Conservation (phyloP, 1,140 invertebrate species). For the Pseudachorutes palmiensis region DNA sequence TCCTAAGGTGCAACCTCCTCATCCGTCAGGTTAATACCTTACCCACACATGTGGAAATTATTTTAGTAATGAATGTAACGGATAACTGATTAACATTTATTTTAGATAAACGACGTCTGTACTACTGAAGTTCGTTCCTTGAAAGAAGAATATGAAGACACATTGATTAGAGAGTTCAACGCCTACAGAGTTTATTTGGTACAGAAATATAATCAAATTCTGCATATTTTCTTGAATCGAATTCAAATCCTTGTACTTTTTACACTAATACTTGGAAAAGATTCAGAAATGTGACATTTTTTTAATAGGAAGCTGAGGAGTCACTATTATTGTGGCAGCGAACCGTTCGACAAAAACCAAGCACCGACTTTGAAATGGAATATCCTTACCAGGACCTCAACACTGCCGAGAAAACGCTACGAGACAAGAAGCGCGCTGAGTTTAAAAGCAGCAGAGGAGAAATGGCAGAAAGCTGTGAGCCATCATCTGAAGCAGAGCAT, state of each 20-base stretch:
- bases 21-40: conserved; percentile 12
- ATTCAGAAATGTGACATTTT: not conserved
- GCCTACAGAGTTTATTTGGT: conserved; percentile 29
- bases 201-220: conserved; percentile 7
- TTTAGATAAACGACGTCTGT: conserved; percentile 9
- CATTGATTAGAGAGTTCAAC: conserved; percentile 21
- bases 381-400: not conserved
- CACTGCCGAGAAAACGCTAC: conserved; percentile 23
- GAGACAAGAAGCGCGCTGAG: conserved; percentile 23
- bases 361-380: not conserved
- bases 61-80: not conserved
- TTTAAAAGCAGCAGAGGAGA: conserved; percentile 8
- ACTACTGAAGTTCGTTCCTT: conserved; percentile 8
- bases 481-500: conserved; percentile 19
- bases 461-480: conserved; percentile 24
- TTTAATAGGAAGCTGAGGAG: conserved; percentile 25
- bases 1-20: conserved; percentile 17
- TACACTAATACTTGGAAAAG: not conserved
- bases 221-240: not conserved
- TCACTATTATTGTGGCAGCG: conserved; percentile 20
- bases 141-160: conserved; percentile 16
- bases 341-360: conserved; percentile 19
- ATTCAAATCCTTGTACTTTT: no score
- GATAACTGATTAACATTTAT: not conserved
- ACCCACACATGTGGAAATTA: not conserved